phyloP scores from a whole-genome alignment of 2,888 invertebrate species.

The Tetheella fluctuosa region DNA sequence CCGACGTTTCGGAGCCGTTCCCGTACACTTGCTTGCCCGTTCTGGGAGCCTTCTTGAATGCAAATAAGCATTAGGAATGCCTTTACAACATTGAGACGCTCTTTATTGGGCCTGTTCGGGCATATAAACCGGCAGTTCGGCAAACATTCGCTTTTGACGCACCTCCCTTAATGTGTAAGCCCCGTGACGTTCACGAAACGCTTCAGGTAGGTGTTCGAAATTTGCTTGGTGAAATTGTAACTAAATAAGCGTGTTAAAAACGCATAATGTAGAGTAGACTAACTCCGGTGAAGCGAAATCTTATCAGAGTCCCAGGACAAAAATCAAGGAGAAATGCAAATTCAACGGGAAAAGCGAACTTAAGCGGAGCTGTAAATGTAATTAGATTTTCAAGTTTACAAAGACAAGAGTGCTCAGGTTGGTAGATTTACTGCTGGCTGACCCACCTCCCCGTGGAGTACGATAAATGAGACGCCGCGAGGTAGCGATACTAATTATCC shows the following conservation, averaged over 20 bases:
- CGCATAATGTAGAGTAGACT: conserved; percentile 41
- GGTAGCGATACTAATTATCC: conserved; percentile 83
- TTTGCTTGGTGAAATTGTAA: conserved; percentile 35
- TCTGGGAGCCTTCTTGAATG: conserved; percentile 78
- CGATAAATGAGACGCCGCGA: conserved; percentile 81
- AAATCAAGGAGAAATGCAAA: conserved; percentile 77
- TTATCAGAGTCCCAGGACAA: conserved; percentile 63
- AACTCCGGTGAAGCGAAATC: conserved; percentile 55
- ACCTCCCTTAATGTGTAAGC: conserved; percentile 45
- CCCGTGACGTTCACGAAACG: conserved; percentile 21
- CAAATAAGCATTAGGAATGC: conserved; percentile 82
- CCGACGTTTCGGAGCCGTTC: conserved; percentile 61
- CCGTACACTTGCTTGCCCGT: conserved; percentile 75
- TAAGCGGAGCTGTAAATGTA: conserved; percentile 81
- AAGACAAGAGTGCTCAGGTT: conserved; percentile 82
- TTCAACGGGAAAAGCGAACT: conserved; percentile 72
- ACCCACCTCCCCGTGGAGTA: conserved; percentile 77
- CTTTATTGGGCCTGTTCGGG: conserved; percentile 77
- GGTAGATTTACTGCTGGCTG: conserved; percentile 82
- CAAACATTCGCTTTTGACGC: conserved; percentile 62
- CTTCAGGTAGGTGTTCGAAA: conserved; percentile 24
- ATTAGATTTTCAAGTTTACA: conserved; percentile 83
- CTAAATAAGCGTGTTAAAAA: conserved; percentile 28
- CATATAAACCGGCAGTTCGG: conserved; percentile 65
- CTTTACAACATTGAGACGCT: conserved; percentile 77